Conservation (phyloP, 2,888 invertebrate species). For the Pharmacophagus antenor region DNA sequence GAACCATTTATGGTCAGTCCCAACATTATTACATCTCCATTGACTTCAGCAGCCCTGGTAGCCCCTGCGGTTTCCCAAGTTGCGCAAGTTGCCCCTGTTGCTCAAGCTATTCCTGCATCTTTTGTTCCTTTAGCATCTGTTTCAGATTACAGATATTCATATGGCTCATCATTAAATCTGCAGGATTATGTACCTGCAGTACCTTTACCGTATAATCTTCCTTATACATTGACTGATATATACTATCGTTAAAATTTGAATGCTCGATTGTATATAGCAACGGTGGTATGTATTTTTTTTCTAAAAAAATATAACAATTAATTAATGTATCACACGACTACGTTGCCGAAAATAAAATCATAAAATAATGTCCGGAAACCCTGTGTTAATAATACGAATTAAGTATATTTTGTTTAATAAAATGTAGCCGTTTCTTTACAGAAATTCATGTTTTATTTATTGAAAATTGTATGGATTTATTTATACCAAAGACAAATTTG, state of each 20-base stretch:
- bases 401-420: neutral
- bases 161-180: slow-evolving; percentile 46
- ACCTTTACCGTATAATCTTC: slow-evolving; percentile 13
- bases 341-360: too few relatives aligned
- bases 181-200: slow-evolving; percentile 40
- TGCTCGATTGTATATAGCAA: neutral
- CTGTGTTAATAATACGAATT: neutral
- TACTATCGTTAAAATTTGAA: slow-evolving; percentile 16
- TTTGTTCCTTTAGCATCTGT: slow-evolving; percentile 34
- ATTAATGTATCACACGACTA: too few relatives aligned
- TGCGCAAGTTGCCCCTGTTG: slow-evolving; percentile 12
- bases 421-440: neutral
- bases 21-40: slow-evolving; percentile 36
- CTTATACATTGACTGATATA: slow-evolving; percentile 21
- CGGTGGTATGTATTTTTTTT: neutral
- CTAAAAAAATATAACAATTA: too few relatives aligned
- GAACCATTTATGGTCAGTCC: slow-evolving; percentile 46
- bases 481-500: too few relatives aligned
- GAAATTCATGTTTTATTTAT: neutral
- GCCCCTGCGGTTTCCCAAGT: slow-evolving; percentile 33
- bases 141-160: slow-evolving; percentile 49
- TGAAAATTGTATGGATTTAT: neutral
- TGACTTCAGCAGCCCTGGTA: slow-evolving; percentile 39
- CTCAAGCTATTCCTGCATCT: slow-evolving; percentile 5
- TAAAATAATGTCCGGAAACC: too few relatives aligned